These are phyloP conservation scores for Austrofundulus limnaeus DNA, from an alignment of 2,113 vertebrate species.

Conservation along the genomic window DNA sequence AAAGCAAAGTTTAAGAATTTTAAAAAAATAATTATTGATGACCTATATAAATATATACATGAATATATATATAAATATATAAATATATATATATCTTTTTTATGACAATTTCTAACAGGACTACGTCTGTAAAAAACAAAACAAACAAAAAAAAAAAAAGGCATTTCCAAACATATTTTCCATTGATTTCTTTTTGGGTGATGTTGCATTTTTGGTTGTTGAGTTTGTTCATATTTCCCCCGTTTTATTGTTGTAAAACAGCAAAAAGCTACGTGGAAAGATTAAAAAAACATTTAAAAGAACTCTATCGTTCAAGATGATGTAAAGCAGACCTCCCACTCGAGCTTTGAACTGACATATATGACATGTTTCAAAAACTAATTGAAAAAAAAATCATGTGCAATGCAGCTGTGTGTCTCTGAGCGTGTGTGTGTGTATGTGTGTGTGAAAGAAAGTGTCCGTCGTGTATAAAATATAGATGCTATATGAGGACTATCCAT, in stretches of 20 bases:
- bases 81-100: slow-evolving; percentile 75
- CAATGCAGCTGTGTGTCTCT: slow-evolving; percentile 62
- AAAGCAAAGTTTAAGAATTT: slow-evolving; percentile 59
- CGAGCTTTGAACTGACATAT: slow-evolving; percentile 47
- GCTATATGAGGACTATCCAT: slow-evolving; percentile 50
- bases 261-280: slow-evolving; percentile 40
- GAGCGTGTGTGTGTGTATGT: slow-evolving; percentile 44
- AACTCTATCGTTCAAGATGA: slow-evolving; percentile 15
- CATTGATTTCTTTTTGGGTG: slow-evolving; percentile 60
- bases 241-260: slow-evolving; percentile 58
- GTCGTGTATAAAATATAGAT: slow-evolving; percentile 50
- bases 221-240: slow-evolving; percentile 60
- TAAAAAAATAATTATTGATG: slow-evolving; percentile 55
- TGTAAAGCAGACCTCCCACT: slow-evolving; percentile 55
- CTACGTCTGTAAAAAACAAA: slow-evolving; percentile 70
- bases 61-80: slow-evolving; percentile 53
- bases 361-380: slow-evolving; percentile 37
- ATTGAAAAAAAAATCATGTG: slow-evolving; percentile 45
- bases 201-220: slow-evolving; percentile 65
- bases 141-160: slow-evolving; percentile 37
- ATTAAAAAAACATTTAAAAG: slow-evolving; percentile 14
- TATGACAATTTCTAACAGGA: slow-evolving; percentile 75
- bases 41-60: slow-evolving; percentile 61
- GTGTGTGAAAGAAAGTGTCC: slow-evolving; percentile 22
- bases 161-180: slow-evolving; percentile 65